Conservation (phyloP, 2,797 vertebrate species). For the Smutsia temminckii region DNA sequence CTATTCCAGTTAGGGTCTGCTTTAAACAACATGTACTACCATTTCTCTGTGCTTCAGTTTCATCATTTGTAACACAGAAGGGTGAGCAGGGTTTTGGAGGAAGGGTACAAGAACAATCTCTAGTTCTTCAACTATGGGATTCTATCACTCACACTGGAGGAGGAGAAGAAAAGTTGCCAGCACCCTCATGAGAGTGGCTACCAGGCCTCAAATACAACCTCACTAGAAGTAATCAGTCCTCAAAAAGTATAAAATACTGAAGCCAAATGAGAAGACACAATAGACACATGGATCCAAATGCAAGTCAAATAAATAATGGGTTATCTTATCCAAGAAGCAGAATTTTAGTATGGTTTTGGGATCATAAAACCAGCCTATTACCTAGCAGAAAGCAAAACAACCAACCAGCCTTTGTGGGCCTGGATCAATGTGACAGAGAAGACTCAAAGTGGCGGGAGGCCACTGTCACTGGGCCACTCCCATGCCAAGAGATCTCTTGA, state of each 20-base stretch:
- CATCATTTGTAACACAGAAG: background rate
- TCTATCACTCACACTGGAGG: background rate
- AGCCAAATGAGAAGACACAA: background rate
- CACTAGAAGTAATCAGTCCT: background rate
- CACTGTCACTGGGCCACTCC: background rate
- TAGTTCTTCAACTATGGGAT: background rate
- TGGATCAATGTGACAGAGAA: background rate
- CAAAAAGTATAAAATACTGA: background rate
- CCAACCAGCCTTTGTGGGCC: background rate
- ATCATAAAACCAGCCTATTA: background rate
- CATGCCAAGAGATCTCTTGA: background rate
- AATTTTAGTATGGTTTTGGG: background rate
- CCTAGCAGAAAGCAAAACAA: constrained; percentile 17
- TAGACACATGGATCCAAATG: background rate
- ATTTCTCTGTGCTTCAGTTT: background rate
- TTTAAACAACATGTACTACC: background rate
- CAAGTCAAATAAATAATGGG: background rate
- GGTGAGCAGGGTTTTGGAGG: background rate
- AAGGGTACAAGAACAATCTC: background rate
- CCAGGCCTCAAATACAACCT: background rate
- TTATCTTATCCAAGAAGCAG: background rate
- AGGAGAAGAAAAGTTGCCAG: background rate
- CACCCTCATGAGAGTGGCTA: background rate
- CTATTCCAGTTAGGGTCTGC: background rate
- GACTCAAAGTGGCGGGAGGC: background rate